phyloP scores from a whole-genome alignment of 2,113 vertebrate genomes.

The Nycticryphes semicollaris region DNA sequence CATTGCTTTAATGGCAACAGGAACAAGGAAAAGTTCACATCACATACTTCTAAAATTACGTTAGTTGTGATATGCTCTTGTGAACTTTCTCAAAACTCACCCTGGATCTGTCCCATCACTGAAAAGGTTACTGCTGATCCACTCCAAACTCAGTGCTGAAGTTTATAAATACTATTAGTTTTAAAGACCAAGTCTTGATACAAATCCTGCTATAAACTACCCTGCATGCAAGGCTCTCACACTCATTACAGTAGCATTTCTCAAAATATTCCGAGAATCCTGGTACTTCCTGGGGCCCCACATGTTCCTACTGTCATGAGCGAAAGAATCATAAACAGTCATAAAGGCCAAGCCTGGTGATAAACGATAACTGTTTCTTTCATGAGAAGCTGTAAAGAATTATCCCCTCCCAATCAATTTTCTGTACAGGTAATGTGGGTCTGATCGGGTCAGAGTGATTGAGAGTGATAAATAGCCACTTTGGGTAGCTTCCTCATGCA shows the following conservation, averaged over 20 bases:
- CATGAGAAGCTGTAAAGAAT: conserved; percentile 22
- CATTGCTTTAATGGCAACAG: background rate
- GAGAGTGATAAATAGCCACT: conserved; percentile 23
- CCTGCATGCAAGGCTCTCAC: background rate
- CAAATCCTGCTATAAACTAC: background rate
- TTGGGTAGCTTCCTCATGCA: background rate
- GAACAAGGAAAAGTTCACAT: background rate
- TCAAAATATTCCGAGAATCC: background rate
- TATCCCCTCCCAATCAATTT: background rate
- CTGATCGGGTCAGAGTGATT: background rate
- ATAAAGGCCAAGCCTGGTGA: background rate
- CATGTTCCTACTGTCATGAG: background rate
- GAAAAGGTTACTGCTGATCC: background rate
- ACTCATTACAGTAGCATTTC: background rate
- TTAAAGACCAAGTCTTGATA: background rate
- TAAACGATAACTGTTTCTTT: background rate
- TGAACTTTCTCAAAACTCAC: background rate
- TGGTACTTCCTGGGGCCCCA: background rate
- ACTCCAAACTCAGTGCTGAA: background rate
- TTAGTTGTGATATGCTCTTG: background rate
- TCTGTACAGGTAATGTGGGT: conserved; percentile 3
- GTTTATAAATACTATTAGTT: background rate
- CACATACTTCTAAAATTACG: background rate
- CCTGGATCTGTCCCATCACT: background rate
- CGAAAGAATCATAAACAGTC: background rate